Base-by-base conservation (phyloP, 2,113 vertebrate genomes). In the Hemichromis elongatus region DNA sequence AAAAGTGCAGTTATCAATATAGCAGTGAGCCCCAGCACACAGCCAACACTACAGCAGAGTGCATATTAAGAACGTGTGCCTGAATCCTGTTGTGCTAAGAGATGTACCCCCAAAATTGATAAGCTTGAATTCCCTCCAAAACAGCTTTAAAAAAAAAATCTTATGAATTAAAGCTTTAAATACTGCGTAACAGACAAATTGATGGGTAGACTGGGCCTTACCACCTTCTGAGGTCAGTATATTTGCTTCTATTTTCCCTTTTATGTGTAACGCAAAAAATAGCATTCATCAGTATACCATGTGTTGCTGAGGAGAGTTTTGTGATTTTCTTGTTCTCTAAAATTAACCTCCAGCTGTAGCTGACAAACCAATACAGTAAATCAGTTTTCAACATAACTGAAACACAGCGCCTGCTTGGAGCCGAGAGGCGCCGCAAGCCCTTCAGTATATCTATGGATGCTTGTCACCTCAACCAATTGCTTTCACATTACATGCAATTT, bases 331-430 rank as follows among this genome's bases (percentile, higher is more conserved):
- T 73, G 14, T 28, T 19, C 42, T 47, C 16, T 73, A 73, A 73
- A 73, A 47, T 47, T 47, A 28, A 16, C 42, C 28, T 73, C 6
- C 68, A 50, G 14, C 16, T 73, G 68, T 73, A 26, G 24, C 68
- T 3, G 68, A 73, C 42, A 73, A 73, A 73, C 24, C 68, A 73
- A 73, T 28, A 47, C 42, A 73, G 42, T 73, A 28, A 73, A 73
- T 47, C 42, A 47, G 68, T 28, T 73, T 66, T 28, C 6, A 1
- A 30, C 42, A 5, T 28, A 26, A 47, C 5, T 50, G 42, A 47
- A 73, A 73, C 42, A 50, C 68, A 73, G 50, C 9, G 16, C 68
- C 24, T 47, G 59, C 40, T 18, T 47, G 21, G 68, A 47, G 18
- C 21, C 1, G 5, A 70, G 40, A 45, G 68, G 24, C 16, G 18